phyloP scores from a whole-genome alignment of 2,113 vertebrate species.

The Callopanchax toddi region DNA sequence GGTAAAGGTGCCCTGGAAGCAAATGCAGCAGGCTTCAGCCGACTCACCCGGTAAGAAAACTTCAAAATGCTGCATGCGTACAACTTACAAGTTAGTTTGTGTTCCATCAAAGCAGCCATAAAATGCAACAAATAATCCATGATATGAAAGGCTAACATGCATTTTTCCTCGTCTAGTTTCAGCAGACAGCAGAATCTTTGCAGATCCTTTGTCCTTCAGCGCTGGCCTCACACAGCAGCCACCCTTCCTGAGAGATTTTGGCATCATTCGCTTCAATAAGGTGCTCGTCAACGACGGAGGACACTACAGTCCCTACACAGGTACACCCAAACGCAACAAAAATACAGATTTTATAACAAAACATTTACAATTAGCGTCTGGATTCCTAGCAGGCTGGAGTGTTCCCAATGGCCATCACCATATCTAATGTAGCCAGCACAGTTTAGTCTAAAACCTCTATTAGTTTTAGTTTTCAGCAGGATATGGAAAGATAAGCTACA shows the following conservation, averaged over 20 bases:
- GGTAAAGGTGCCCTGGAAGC: conserved; percentile 63
- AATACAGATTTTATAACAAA: not conserved
- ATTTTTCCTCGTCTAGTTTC: conserved; percentile 36
- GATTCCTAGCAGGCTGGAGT: not conserved
- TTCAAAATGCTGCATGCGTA: not conserved
- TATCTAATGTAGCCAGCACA: no score
- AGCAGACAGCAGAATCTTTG: conserved; percentile 33
- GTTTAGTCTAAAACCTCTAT: no score
- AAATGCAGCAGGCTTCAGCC: conserved; percentile 30
- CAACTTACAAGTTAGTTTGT: no score
- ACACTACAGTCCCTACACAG: conserved; percentile 89
- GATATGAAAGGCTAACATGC: not conserved
- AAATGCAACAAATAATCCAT: no score
- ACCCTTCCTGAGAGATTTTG: conserved; percentile 79
- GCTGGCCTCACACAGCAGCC: conserved; percentile 87
- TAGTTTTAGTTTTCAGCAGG: not conserved
- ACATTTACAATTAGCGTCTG: not conserved
- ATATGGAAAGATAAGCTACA: no score
- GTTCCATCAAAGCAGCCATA: no score
- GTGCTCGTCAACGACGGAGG: conserved; percentile 94
- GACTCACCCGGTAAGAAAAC: conserved; percentile 67
- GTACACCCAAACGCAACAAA: conserved; percentile 50
- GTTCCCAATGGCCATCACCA: no score
- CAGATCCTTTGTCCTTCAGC: conserved; percentile 88
- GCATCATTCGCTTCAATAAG: conserved; percentile 90